These are phyloP conservation scores for Mystacides longicornis DNA, from an alignment of 2,888 invertebrate genomes.

Conservation along the genomic window DNA sequence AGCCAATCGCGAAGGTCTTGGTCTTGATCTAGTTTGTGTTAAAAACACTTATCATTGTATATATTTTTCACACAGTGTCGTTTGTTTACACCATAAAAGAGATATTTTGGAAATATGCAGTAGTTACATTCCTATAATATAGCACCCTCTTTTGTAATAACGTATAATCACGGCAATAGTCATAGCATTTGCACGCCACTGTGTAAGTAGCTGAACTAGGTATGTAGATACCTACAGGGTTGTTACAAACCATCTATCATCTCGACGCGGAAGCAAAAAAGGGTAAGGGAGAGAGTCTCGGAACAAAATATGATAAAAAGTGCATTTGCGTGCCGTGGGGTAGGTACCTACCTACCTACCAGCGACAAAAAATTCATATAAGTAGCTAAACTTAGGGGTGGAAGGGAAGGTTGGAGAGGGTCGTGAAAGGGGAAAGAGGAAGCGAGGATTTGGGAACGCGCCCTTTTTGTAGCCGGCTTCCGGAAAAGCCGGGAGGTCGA, in stretches of 20 bases:
- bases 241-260: constrained; percentile 26
- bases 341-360: too few species aligned
- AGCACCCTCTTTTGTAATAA: too few species aligned
- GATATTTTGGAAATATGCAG: too few species aligned
- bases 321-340: constrained; percentile 24
- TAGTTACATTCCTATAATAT: too few species aligned
- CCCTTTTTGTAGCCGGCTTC: constrained; percentile 23
- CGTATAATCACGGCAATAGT: neutral
- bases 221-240: constrained; percentile 1
- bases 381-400: neutral
- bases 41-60: too few species aligned
- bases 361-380: neutral
- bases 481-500: constrained; percentile 21
- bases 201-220: constrained; percentile 11
- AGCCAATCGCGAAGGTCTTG: too few species aligned
- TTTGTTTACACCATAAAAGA: too few species aligned
- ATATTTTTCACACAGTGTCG: too few species aligned
- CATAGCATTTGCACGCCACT: constrained; percentile 8
- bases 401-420: neutral
- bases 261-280: constrained; percentile 24
- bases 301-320: constrained; percentile 27
- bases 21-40: too few species aligned
- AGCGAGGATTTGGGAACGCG: constrained; percentile 19
- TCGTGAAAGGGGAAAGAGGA: constrained; percentile 8
- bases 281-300: constrained; percentile 24